Evolutionary conservation across 2,888 invertebrate genomes (phyloP), one percentile per base, ranked within the genome.

Genomic region (Dione vanillae): DNA sequence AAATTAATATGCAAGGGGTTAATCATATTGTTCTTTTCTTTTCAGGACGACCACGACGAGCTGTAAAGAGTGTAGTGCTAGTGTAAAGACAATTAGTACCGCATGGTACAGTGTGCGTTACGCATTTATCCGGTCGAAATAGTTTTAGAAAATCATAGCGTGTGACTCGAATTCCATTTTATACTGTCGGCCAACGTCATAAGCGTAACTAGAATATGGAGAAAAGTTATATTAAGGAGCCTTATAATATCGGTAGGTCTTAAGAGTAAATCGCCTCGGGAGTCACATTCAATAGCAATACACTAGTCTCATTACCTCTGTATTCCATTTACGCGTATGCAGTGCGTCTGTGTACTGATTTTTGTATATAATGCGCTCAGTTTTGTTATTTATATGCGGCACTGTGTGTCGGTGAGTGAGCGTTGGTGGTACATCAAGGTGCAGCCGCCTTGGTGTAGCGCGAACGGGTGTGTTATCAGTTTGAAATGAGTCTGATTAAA

Each of bases 401-500:
- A 78, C 80, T 77, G 77, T 78, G 81, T 80, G 79, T 75, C 79
- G 76, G 54, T 70, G 74, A 47, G 61, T 71, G 81, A 80, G 65
- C 52, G 73, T 59, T 73, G 54, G 61, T 71, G 70, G 69, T 72
- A 73, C 74, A 76, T 68, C 62, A 69, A 61, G 54, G 74, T 51
- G 69, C 79, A 27, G 27, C 2, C 79, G 78, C 79, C 77, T 73
- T 84, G 78, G 85, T 73, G 71, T 73, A 47, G 51, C 88, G 82
- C 82, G 71, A 74, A 77, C 69, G 81, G 84, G 85, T 83, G 84
- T 79, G 84, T 86, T 87, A 89, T 90, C 90, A 90, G 87, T 89
- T 88, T 89, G 86, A 90, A 91, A 91, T 90, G 92, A 92, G 92
- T 92, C 89, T 90, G 89, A 92, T 89, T 92, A 91, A 89, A 88